Conservation (phyloP, 1,140 invertebrate genomes). For the Eufriesea mexicana region DNA sequence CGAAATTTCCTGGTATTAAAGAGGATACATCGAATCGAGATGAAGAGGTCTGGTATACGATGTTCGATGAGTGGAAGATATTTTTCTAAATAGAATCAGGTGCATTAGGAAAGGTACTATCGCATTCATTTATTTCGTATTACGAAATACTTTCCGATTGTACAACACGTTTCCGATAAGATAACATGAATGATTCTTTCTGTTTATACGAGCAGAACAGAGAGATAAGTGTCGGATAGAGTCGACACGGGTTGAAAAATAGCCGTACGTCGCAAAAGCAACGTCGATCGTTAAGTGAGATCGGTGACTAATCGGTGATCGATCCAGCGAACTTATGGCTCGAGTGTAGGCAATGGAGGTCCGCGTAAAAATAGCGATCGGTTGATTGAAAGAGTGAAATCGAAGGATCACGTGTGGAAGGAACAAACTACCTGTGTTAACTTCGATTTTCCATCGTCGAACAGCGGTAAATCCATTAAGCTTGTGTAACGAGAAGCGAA, state of each 20-base stretch:
- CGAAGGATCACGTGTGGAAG: background rate
- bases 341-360: background rate
- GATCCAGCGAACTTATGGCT: background rate
- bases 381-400: no score
- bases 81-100: background rate
- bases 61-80: background rate
- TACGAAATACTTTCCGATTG: slow-evolving; percentile 7
- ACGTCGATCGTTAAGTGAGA: background rate
- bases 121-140: background rate
- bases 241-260: background rate
- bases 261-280: background rate
- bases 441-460: background rate
- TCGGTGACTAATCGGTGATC: background rate
- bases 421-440: background rate
- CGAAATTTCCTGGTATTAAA: background rate
- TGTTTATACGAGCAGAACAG: background rate
- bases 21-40: background rate
- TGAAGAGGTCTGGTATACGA: background rate
- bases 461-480: background rate
- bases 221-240: background rate
- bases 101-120: background rate
- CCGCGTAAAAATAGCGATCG: background rate
- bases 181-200: background rate
- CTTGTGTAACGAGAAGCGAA: background rate
- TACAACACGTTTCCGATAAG: background rate